Evolutionary conservation across 2,113 vertebrate genomes (phyloP), one percentile per base, ranked within the genome.

Genomic region (Oreocharis arfaki): DNA sequence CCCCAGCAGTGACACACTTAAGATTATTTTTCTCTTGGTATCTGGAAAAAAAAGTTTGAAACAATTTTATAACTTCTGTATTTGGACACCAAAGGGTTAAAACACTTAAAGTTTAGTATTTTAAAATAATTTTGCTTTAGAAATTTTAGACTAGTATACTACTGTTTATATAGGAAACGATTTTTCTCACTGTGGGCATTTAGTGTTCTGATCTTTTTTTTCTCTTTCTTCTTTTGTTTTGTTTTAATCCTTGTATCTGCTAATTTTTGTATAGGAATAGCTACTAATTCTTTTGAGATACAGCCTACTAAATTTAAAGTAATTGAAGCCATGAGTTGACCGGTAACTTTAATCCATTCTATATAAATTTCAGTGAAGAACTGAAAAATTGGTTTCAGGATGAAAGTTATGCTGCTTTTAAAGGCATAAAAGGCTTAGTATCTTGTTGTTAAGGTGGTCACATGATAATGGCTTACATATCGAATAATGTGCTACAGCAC

Each of bases 61-160:
- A 94, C 84, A 74, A 93, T 96, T 93, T 95, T 49, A 92, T 87
- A 82, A 35, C 81, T 93, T 94, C 32, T 92, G 57, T 96, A 97
- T 96, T 97, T 98, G 98, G 98, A 98, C 97, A 97, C 98, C 98
- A 98, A 98, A 98, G 98, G 98, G 98, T 98, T 98, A 98, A 98
- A 98, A 97, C 96, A 85, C 92, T 94, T 82, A 19, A 73, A 93
- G 84, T 95, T 90, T 91, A 87, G 63, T 93, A 53, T 96, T 96
- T 82, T 82, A 7, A 94, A 91, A 86, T 93, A 11, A 88, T 94
- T 95, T 97, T 96, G 93, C 71, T 95, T 73, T 97, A 97, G 91
- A 96, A 91, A 82, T 95, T 95, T 84, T 96, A 96, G 89, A 88
- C n/a, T 96, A 96, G 94, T 97, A 93, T 98, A 87, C 89, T 97